A percentile compares a stretch with the other conserved stretches of the same genome.
phyloP scores from a whole-genome alignment of 2,797 vertebrate species.

The Enteromius trimaculatus region DNA sequence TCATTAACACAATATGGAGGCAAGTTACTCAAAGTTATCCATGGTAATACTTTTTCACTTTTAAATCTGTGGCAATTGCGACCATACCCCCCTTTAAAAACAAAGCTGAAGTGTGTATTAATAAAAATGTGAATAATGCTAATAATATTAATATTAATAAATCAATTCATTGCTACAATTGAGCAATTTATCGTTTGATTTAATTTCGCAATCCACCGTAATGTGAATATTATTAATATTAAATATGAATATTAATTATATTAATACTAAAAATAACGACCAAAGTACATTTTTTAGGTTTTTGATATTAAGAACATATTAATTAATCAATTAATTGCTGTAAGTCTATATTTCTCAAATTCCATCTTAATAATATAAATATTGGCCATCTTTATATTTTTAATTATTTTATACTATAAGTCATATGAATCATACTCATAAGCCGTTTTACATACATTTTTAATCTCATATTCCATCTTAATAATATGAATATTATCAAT shows the following conservation, averaged over 20 bases:
- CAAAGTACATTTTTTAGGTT: too few relatives aligned
- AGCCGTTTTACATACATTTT: background rate
- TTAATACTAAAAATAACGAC: too few relatives aligned
- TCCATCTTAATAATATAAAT: background rate
- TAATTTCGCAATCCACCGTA: background rate
- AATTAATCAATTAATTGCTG: background rate
- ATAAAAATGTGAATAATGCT: background rate
- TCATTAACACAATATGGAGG: slow-evolving; percentile 23
- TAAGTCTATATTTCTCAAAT: background rate
- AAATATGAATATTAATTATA: background rate
- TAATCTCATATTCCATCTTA: background rate
- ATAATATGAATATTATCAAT: background rate
- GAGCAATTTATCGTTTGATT: background rate
- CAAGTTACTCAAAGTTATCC: slow-evolving; percentile 18
- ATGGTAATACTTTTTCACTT: slow-evolving; percentile 35
- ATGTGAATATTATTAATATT: background rate
- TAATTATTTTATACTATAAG: background rate
- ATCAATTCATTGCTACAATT: background rate
- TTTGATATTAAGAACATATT: background rate
- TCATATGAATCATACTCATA: too few relatives aligned
- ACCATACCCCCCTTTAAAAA: background rate
- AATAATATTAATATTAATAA: background rate
- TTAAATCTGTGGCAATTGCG: slow-evolving; percentile 10
- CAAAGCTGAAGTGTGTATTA: slow-evolving; percentile 22
- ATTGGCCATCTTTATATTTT: background rate